Evolutionary conservation across 2,113 vertebrate genomes (phyloP), one percentile per base, ranked within the genome.

Genomic region (Chlorodrepanis virens): DNA sequence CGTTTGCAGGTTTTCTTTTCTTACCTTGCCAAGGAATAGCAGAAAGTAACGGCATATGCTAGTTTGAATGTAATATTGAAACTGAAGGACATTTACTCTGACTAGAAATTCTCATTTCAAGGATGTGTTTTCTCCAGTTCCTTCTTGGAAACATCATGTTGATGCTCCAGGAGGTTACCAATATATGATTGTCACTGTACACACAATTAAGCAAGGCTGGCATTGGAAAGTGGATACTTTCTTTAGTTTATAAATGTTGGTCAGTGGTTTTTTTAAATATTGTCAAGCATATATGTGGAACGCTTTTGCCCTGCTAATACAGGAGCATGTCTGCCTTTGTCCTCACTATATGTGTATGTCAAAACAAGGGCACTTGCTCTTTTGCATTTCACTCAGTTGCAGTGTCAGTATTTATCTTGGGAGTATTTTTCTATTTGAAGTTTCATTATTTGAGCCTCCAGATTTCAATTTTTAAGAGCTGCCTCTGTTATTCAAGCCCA

Each of bases 261-360:
- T 50, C 28, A 44, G 10, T 60, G 7, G 2, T 6, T 60, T 61
- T 60, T 35, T 60, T 64, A 2, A 28, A 28, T 0, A 0, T 23
- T 60, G n/a, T 56, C 28, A 44, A 20, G 24, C 27, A 21, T 24
- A 18, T 9, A 7, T 52, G 14, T 11, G 24, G 21, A 67, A 79
- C 81, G 15, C 10, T 47, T 81, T 74, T 81, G 21, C 65, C 31
- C 60, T 75, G 12, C 24, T 37, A 61, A 10, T 47, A 18, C 3
- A 65, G 33, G 49, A 72, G 12, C 10, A 19, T n/a, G 10, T 61
- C 69, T 84, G 33, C 35, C 14, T 74, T 82, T 60, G 39, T 70
- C 17, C 14, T 21, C 3, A 4, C 23, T 67, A 1, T 49, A 14
- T 21, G 28, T 61, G 4, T 67, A 9, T 44, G 10, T 59, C 33